These are phyloP conservation scores for Anagyrus pseudococci DNA, from an alignment of 2,888 invertebrate species.

Conservation along the genomic window DNA sequence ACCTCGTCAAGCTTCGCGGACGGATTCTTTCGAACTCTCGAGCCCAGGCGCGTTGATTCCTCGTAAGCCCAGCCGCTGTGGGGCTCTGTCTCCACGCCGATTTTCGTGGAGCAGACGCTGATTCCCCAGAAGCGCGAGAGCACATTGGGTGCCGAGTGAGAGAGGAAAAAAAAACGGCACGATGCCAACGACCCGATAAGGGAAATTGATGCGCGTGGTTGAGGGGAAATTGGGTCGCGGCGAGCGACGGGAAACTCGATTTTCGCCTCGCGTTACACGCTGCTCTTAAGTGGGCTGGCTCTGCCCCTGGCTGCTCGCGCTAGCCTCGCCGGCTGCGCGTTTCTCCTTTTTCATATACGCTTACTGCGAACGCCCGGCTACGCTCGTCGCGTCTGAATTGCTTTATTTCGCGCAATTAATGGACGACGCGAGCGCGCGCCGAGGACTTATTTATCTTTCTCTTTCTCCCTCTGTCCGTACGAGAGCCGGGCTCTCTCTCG, in stretches of 20 bases:
- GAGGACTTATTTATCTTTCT: too few relatives aligned
- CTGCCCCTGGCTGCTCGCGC: not conserved
- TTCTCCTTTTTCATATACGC: slow-evolving; percentile 2
- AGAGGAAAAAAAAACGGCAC: not conserved
- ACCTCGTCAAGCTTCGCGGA: slow-evolving; percentile 2
- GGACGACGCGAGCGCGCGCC: not conserved
- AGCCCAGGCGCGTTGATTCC: not conserved
- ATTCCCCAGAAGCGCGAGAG: not conserved
- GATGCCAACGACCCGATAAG: not conserved
- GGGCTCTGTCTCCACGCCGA: not conserved
- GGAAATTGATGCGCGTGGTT: slow-evolving; percentile 1
- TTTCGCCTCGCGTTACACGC: too few relatives aligned
- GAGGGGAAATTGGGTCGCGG: not conserved
- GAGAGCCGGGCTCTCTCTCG: too few relatives aligned
- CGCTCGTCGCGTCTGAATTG: not conserved
- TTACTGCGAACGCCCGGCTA: not conserved
- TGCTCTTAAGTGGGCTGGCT: slow-evolving; percentile 5
- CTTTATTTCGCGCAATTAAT: slow-evolving; percentile 8
- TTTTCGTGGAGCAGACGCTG: not conserved
- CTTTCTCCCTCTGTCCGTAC: too few relatives aligned
- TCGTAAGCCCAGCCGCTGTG: not conserved
- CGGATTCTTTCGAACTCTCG: not conserved
- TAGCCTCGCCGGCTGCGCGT: not conserved
- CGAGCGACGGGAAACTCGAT: slow-evolving; percentile 20
- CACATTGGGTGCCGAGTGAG: not conserved